Evolutionary conservation across 2,113 vertebrate species (phyloP).

Genomic region (Alouatta palliata): DNA sequence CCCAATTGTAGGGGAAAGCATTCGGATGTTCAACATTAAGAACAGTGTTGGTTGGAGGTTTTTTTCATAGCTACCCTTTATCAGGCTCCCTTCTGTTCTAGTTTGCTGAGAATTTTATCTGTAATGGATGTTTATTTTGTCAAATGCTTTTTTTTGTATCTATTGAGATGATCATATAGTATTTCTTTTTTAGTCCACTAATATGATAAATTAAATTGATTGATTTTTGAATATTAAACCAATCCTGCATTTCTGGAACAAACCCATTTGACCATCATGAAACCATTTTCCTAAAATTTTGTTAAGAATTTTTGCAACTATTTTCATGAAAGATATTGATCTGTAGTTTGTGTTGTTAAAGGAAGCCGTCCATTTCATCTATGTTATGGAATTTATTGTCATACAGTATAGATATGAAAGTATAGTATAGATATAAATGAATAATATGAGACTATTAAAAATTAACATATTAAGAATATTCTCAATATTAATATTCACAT

Average conservation of each 20-base stretch:
- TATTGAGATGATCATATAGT: not conserved
- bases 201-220: not conserved
- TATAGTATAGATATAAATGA: too few species aligned
- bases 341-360: constrained; percentile 4
- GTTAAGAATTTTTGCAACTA: not conserved
- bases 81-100: not conserved
- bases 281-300: not conserved
- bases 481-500: not conserved
- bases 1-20: not conserved
- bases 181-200: not conserved
- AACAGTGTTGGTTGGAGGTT: not conserved
- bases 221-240: constrained; percentile 6
- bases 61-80: not conserved
- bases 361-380: not conserved
- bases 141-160: not conserved
- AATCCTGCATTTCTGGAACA: not conserved
- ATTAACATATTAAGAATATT: too few species aligned
- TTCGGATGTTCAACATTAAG: not conserved
- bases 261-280: not conserved
- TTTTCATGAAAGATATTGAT: not conserved
- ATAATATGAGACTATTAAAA: too few species aligned
- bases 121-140: not conserved
- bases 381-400: not conserved
- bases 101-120: not conserved
- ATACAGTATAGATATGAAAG: not conserved